A percentile compares a stretch with the other conserved stretches of the same genome.
Evolutionary conservation across 1,140 invertebrate species (phyloP).

Genomic region (Lepidurus couesii): DNA sequence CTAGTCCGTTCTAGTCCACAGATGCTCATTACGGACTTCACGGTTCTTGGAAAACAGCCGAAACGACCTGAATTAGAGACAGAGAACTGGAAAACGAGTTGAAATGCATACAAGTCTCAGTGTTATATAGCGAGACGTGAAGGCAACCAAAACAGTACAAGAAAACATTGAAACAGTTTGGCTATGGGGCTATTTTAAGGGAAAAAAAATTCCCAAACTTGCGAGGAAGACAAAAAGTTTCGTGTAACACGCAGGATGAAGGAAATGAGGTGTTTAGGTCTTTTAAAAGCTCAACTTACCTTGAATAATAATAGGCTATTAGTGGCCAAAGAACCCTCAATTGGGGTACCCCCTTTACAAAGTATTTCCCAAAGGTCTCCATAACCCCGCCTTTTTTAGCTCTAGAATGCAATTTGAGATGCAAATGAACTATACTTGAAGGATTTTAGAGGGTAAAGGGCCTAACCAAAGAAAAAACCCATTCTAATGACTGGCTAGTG

Average conservation of each 20-base stretch:
- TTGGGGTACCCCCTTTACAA: not conserved
- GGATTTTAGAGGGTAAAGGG: not conserved
- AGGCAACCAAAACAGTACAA: not conserved
- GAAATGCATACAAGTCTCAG: too few relatives aligned
- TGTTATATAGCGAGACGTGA: too few relatives aligned
- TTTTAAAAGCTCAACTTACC: conserved; percentile 8
- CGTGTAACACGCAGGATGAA: not conserved
- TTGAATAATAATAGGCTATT: conserved; percentile 2
- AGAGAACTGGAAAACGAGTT: too few relatives aligned
- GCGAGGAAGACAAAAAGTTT: not conserved
- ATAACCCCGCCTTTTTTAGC: conserved; percentile 7
- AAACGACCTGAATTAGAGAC: too few relatives aligned
- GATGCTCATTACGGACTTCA: too few relatives aligned
- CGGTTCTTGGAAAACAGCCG: too few relatives aligned
- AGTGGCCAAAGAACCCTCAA: conserved; percentile 9
- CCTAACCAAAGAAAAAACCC: not conserved
- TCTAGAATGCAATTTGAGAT: not conserved
- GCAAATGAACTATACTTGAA: not conserved
- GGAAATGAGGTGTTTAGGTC: not conserved
- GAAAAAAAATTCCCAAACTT: not conserved
- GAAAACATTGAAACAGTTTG: not conserved
- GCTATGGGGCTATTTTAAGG: not conserved
- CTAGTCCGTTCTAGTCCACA: too few relatives aligned
- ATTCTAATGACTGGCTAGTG: not conserved
- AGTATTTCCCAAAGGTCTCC: not conserved